phyloP scores from a whole-genome alignment of 2,797 vertebrate genomes.

The Acanthurus leucopareius region DNA sequence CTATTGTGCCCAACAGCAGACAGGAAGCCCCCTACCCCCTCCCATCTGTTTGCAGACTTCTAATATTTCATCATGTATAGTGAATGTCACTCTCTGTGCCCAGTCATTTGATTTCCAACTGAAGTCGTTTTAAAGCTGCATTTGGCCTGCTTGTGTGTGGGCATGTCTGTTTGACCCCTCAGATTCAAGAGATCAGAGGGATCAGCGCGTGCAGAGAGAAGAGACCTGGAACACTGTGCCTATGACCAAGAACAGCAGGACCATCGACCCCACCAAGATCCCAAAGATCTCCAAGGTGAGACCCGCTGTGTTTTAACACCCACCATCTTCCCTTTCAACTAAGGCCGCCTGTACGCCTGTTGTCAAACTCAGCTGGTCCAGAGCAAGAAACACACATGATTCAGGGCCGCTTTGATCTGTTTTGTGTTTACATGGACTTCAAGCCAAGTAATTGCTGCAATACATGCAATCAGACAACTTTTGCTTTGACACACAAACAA shows the following conservation, averaged over 20 bases:
- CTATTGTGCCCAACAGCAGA: conserved; percentile 61
- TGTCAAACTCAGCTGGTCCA: not conserved
- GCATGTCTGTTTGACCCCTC: not conserved
- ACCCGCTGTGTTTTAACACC: not conserved
- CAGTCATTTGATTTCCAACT: not conserved
- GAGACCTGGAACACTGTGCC: conserved; percentile 98
- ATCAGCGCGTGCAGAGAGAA: conserved; percentile 89
- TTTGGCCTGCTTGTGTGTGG: conserved; percentile 10
- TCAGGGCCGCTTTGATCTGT: not conserved
- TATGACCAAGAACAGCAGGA: conserved; percentile 96
- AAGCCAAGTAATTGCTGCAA: not conserved
- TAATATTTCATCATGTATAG: conserved; percentile 24
- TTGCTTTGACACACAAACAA: not conserved
- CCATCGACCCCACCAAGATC: conserved; percentile 97
- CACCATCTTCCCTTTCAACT: not conserved
- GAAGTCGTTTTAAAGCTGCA: not conserved
- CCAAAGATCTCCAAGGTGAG: conserved; percentile 99
- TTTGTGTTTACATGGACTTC: not conserved
- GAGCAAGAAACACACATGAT: not conserved
- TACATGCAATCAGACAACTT: not conserved
- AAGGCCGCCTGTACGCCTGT: too few relatives aligned
- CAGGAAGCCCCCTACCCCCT: conserved; percentile 51
- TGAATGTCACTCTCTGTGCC: not conserved
- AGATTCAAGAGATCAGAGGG: conserved; percentile 74
- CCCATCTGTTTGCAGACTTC: conserved; percentile 49